These are phyloP conservation scores for Lypha dubia DNA, from an alignment of 2,888 invertebrate genomes.

Conservation along the genomic window DNA sequence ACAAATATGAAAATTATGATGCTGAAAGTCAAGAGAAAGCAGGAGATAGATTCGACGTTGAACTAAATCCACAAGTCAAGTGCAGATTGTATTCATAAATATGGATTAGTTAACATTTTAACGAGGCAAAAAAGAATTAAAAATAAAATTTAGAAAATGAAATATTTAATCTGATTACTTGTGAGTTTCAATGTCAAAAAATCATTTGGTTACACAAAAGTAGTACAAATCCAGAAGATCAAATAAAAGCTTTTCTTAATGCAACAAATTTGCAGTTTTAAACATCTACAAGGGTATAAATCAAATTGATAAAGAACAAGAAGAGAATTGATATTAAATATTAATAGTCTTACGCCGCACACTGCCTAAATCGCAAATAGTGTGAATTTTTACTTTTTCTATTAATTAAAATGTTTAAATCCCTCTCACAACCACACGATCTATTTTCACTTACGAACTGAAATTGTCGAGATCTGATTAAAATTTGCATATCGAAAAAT, in stretches of 20 bases:
- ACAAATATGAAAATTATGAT: background rate
- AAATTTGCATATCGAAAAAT: too few relatives aligned
- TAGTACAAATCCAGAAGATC: background rate
- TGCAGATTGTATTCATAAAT: conserved; percentile 51
- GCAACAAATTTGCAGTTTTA: background rate
- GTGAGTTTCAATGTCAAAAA: conserved; percentile 64
- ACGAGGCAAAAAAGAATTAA: conserved; percentile 1
- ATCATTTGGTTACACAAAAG: conserved; percentile 28
- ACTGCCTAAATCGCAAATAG: too few relatives aligned
- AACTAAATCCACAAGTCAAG: conserved; percentile 59
- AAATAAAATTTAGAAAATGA: conserved; percentile 2
- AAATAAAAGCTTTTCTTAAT: background rate
- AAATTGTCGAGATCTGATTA: too few relatives aligned
- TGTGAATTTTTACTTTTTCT: too few relatives aligned
- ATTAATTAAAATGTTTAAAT: too few relatives aligned
- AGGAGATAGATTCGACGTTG: conserved; percentile 3
- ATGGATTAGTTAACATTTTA: conserved; percentile 46
- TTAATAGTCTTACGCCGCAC: too few relatives aligned
- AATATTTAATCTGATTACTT: conserved; percentile 8
- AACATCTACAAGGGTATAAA: too few relatives aligned
- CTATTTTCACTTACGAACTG: too few relatives aligned
- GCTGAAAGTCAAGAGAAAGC: conserved; percentile 22
- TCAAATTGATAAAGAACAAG: too few relatives aligned
- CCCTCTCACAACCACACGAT: too few relatives aligned
- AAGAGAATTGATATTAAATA: too few relatives aligned